phyloP scores from a whole-genome alignment of 2,888 invertebrate genomes.

The Spialia ferax region DNA sequence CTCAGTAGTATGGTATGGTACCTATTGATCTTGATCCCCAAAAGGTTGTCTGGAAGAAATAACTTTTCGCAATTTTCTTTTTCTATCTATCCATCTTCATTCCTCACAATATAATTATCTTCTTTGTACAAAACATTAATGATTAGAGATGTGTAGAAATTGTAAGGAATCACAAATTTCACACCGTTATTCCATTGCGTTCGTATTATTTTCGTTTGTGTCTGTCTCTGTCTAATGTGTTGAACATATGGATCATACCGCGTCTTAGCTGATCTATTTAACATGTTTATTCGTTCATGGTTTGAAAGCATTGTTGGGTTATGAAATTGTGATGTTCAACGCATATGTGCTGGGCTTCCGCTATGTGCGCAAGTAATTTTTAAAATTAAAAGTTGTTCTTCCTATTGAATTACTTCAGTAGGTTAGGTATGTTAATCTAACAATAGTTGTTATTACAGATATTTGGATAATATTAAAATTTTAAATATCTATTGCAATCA shows the following conservation, averaged over 20 bases:
- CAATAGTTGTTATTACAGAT: background rate
- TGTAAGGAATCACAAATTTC: background rate
- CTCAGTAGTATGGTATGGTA: too few relatives aligned
- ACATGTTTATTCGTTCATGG: conserved; percentile 18
- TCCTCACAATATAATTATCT: background rate
- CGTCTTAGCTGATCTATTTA: conserved; percentile 8
- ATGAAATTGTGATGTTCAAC: conserved; percentile 22
- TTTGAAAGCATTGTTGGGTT: conserved; percentile 17
- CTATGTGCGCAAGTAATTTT: background rate
- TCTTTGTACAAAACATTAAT: background rate
- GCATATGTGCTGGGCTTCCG: conserved; percentile 14
- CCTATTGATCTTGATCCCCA: too few relatives aligned
- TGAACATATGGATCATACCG: conserved; percentile 18
- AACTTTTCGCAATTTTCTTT: too few relatives aligned
- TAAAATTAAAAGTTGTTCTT: background rate
- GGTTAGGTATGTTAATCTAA: background rate
- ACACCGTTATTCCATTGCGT: conserved; percentile 1
- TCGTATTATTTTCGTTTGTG: conserved; percentile 4
- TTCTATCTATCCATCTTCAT: too few relatives aligned
- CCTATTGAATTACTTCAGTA: background rate
- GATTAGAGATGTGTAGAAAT: background rate
- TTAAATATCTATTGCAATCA: too few relatives aligned
- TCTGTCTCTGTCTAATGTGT: conserved; percentile 15
- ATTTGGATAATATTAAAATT: too few relatives aligned
- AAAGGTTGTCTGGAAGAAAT: too few relatives aligned